Evolutionary conservation across 2,888 invertebrate genomes (phyloP).

Genomic region (Epistrophe eligans): DNA sequence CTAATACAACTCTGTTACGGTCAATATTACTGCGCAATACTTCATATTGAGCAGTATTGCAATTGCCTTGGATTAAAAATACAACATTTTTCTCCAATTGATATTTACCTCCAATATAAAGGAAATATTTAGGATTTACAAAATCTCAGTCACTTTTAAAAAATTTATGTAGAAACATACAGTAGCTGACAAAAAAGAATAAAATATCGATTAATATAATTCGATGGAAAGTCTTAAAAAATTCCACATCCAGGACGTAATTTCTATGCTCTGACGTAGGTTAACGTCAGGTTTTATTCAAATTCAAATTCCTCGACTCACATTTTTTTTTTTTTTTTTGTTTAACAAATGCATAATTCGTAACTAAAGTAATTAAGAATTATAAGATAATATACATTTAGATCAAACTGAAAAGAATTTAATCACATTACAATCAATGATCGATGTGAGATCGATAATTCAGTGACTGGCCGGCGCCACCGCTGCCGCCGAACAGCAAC

Average conservation of each 20-base stretch:
- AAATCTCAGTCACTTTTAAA: no score
- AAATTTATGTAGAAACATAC: background rate
- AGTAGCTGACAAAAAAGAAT: background rate
- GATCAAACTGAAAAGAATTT: slow-evolving; percentile 31
- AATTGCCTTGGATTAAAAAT: no score
- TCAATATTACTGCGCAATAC: no score
- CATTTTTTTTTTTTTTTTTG: background rate
- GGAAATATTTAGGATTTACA: no score
- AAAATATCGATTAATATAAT: slow-evolving; percentile 15
- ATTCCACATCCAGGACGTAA: background rate
- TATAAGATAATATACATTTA: slow-evolving; percentile 27
- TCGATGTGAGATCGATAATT: slow-evolving; percentile 27
- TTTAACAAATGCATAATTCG: slow-evolving; percentile 9
- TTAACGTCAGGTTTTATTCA: slow-evolving; percentile 13
- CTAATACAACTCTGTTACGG: no score
- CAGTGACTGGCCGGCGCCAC: slow-evolving; percentile 30
- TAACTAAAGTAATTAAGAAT: background rate
- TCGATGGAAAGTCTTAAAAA: background rate
- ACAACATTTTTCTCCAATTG: no score
- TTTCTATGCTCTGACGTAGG: background rate
- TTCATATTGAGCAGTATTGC: no score
- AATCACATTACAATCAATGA: slow-evolving; percentile 36
- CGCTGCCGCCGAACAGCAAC: background rate
- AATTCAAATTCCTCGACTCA: slow-evolving; percentile 11
- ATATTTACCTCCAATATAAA: no score